Base-by-base conservation (phyloP, 1,140 invertebrate genomes). In the Melipona quadrifasciata region DNA sequence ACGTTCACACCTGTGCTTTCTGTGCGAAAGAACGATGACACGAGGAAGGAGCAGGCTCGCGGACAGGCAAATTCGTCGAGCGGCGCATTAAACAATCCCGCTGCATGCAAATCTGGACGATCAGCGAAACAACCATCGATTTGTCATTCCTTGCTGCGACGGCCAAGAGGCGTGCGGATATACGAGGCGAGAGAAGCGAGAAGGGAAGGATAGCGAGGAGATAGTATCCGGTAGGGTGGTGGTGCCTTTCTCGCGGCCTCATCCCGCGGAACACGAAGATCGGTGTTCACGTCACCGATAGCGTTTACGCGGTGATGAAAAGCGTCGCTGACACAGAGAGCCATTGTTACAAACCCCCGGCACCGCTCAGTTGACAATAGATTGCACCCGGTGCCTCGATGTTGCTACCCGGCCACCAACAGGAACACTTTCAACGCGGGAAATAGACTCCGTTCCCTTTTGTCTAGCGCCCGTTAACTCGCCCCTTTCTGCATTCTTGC, bases 361-460 rank as follows among this genome's bases (percentile, higher is more conserved):
- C 65, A 31, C 16, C 65, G 24, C 16, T 17, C 24, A 24, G 68
- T 57, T 71, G 68, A 86, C 85, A 86, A 86, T 86, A 57, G 81
- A 34, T 47, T 47, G 70, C 61, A 58, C 73, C 72, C 51, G n/a
- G 79, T 51, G 16, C 55, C 51, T 19, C 67, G 8, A 39, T 53
- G 19, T 67, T 57, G 27, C 77, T 39, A 39, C 51, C 57, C 70
- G 17, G 8, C 24, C 31, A 64, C 27, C 64, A 39, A 51, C 79
- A 61, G 77, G 53, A 73, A 80, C 57, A 80, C 77, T 80, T 64
- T 73, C 82, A 31, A 58, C 82, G 77, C 47, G 82, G 85, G 80
- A 78, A 86, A 86, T 86, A 86, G 85, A 86, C 85, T 83, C 27
- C 24, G 72, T 73, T 19, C 24, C 80, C 67, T 86, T 86, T 86